phyloP scores from a whole-genome alignment of 2,113 vertebrate genomes.

The Nothocercus nigrocapillus region DNA sequence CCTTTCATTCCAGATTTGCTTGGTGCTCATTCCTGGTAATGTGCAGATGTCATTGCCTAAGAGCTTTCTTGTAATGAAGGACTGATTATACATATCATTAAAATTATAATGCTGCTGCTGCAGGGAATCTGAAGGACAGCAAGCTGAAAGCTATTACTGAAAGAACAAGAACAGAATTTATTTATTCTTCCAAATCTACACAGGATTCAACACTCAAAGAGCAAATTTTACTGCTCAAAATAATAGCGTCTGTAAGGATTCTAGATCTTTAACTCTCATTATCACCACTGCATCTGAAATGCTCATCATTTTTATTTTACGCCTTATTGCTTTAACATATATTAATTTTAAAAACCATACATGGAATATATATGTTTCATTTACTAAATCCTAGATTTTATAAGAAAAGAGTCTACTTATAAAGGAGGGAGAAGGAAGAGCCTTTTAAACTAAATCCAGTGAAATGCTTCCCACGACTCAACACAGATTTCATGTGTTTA shows the following conservation, averaged over 20 bases:
- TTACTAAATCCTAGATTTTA: neutral
- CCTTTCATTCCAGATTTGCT: neutral
- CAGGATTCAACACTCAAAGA: neutral
- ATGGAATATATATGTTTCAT: neutral
- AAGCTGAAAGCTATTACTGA: neutral
- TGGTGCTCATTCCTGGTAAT: neutral
- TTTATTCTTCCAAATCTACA: neutral
- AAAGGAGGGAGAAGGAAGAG: neutral
- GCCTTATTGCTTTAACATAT: neutral
- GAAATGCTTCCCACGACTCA: neutral
- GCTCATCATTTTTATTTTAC: neutral
- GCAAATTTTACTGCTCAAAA: neutral
- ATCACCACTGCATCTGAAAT: neutral
- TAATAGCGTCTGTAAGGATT: neutral
- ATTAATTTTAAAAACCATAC: neutral
- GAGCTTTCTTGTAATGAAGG: neutral
- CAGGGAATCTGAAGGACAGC: slow-evolving; percentile 12
- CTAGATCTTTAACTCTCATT: neutral
- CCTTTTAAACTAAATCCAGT: neutral
- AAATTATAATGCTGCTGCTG: neutral
- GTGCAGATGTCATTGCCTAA: neutral
- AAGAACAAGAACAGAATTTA: neutral
- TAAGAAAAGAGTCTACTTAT: neutral
- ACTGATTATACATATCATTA: slow-evolving; percentile 20
- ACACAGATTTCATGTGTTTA: neutral